These are phyloP conservation scores for Catocala sponsa DNA, from an alignment of 2,888 invertebrate genomes.

Conservation along the genomic window DNA sequence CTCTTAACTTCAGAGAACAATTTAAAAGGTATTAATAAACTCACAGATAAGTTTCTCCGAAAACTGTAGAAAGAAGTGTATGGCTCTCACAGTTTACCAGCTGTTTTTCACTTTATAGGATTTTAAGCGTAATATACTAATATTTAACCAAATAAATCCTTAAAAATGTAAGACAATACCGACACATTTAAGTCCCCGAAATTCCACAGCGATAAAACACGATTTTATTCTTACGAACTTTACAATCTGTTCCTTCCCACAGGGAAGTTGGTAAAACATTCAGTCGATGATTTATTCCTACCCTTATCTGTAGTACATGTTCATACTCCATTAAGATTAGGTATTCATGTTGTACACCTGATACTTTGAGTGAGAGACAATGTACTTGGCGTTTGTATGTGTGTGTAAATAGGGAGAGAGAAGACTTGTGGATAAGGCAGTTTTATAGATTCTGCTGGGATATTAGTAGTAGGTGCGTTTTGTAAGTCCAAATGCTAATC, in stretches of 20 bases:
- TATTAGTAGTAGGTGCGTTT: background rate
- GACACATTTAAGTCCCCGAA: constrained; percentile 55
- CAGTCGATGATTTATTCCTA: constrained; percentile 80
- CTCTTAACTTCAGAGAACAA: too few relatives aligned
- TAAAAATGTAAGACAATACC: constrained; percentile 57
- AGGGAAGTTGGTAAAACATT: constrained; percentile 76
- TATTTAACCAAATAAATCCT: constrained; percentile 3
- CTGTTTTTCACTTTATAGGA: too few relatives aligned
- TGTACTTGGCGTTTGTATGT: constrained; percentile 39
- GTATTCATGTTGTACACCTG: constrained; percentile 85
- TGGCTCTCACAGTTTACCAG: too few relatives aligned
- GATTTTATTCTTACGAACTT: constrained; percentile 56
- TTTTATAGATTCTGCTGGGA: background rate
- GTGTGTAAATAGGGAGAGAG: constrained; percentile 6
- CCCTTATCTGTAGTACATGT: constrained; percentile 74
- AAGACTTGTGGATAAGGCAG: constrained; percentile 3
- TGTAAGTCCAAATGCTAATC: too few relatives aligned
- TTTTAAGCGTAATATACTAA: background rate
- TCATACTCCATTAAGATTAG: constrained; percentile 84
- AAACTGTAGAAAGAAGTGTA: too few relatives aligned
- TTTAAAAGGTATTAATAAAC: too few relatives aligned
- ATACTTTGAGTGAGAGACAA: constrained; percentile 76
- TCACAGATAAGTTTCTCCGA: too few relatives aligned
- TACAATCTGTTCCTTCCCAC: constrained; percentile 83
- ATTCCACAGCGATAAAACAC: constrained; percentile 43